Percentiles rank a stretch among this genome's conserved stretches.
Conservation (phyloP, 2,888 invertebrate genomes). For the Sesia apiformis region DNA sequence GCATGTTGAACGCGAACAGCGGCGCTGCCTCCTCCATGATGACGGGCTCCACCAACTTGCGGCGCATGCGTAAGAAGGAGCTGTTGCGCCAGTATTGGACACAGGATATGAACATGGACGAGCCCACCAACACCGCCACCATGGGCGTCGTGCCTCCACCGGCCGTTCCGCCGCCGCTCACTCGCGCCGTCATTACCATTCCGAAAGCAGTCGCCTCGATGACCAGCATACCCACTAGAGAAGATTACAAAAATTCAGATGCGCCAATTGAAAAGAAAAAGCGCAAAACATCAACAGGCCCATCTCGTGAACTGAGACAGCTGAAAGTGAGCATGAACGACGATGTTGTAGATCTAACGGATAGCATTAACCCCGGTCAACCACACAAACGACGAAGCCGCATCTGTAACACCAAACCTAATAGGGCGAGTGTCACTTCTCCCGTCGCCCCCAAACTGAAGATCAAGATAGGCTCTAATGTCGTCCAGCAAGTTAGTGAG, state of each 20-base stretch:
- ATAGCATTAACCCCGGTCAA: conserved; percentile 32
- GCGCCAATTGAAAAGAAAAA: conserved; percentile 82
- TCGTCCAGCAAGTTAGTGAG: conserved; percentile 67
- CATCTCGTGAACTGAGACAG: conserved; percentile 77
- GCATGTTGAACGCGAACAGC: conserved; percentile 48
- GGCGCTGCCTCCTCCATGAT: conserved; percentile 53
- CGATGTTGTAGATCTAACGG: conserved; percentile 65
- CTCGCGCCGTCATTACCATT: conserved; percentile 84
- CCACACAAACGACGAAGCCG: conserved; percentile 47
- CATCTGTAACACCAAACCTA: conserved; percentile 29
- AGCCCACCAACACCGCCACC: conserved; percentile 73
- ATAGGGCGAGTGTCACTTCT: conserved; percentile 25
- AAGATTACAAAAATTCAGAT: conserved; percentile 84
- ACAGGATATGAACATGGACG: conserved; percentile 90
- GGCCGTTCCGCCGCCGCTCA: conserved; percentile 74
- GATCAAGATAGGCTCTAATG: conserved; percentile 81
- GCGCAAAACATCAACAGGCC: conserved; percentile 66
- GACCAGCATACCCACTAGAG: conserved; percentile 89
- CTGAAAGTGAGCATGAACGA: conserved; percentile 75
- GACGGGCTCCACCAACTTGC: conserved; percentile 82
- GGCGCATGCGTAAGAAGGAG: conserved; percentile 93
- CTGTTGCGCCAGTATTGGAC: conserved; percentile 86
- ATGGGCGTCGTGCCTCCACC: conserved; percentile 70
- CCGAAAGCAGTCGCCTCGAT: conserved; percentile 93
- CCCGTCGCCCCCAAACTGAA: conserved; percentile 81